These are phyloP conservation scores for Rhogogaster chlorosoma DNA, from an alignment of 2,888 invertebrate species.

Conservation along the genomic window DNA sequence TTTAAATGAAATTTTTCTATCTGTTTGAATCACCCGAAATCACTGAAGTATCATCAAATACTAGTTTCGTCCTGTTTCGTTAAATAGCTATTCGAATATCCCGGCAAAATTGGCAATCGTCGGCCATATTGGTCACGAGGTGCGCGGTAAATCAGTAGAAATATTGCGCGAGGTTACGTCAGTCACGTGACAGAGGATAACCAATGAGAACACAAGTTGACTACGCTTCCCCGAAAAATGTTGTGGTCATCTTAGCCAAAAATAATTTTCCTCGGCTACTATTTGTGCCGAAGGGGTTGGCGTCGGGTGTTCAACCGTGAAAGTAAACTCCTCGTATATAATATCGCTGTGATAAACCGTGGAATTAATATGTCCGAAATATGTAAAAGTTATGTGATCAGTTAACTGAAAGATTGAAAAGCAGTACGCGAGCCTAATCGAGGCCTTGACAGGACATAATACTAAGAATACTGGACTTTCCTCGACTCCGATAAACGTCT, in stretches of 20 bases:
- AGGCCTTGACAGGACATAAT: conserved; percentile 41
- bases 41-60: background rate
- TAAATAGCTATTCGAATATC: background rate
- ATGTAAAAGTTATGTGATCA: background rate
- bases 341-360: background rate
- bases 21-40: background rate
- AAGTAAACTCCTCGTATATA: conserved; percentile 17
- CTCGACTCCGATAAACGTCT: background rate
- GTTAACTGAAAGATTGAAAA: background rate
- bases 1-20: background rate
- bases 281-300: conserved; percentile 51
- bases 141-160: conserved; percentile 24
- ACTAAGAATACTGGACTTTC: background rate
- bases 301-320: conserved; percentile 22
- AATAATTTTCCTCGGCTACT: conserved; percentile 59
- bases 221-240: conserved; percentile 63
- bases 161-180: conserved; percentile 19
- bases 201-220: conserved; percentile 61
- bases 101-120: background rate
- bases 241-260: conserved; percentile 64
- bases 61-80: background rate
- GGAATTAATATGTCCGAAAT: background rate
- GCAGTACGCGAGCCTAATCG: background rate
- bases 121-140: conserved; percentile 42
- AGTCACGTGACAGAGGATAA: conserved; percentile 53